Evolutionary conservation across 2,797 vertebrate species (phyloP).

Genomic region (Dromococcyx pavoninus): DNA sequence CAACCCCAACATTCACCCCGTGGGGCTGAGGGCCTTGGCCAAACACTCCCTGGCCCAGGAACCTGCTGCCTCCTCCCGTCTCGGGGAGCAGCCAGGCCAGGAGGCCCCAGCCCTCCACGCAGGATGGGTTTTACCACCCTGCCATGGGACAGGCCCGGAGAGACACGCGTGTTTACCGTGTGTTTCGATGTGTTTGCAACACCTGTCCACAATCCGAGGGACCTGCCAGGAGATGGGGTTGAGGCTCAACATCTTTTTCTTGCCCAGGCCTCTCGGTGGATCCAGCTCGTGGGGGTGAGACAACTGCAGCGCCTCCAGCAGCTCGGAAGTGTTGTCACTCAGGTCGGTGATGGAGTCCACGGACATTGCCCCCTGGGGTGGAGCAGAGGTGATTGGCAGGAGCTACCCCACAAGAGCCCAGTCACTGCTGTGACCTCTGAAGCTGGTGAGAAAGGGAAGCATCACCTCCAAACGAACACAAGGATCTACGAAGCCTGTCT

Average conservation of each 20-base stretch:
- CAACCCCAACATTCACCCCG: too few relatives aligned
- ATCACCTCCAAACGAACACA: not conserved
- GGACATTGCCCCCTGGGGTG: conserved; percentile 85
- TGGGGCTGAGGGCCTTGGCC: too few relatives aligned
- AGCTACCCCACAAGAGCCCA: not conserved
- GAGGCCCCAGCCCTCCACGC: not conserved
- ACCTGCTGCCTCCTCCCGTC: not conserved
- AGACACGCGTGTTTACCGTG: conserved; percentile 75
- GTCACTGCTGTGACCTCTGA: accelerated
- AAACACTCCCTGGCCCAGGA: not conserved
- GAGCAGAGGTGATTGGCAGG: not conserved
- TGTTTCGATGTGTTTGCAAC: conserved; percentile 87
- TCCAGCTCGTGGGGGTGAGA: conserved; percentile 86
- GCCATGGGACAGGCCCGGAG: accelerated
- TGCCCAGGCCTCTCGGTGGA: conserved; percentile 75
- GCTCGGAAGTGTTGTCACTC: conserved; percentile 84
- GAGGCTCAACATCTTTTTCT: conserved; percentile 84
- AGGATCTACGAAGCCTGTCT: not conserved
- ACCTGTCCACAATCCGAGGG: conserved; percentile 87
- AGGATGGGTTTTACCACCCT: accelerated
- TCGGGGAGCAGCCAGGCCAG: not conserved
- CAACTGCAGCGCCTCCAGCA: conserved; percentile 91
- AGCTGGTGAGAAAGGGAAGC: not conserved
- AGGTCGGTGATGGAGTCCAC: conserved; percentile 91
- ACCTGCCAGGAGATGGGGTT: conserved; percentile 91